These are phyloP conservation scores for Plodia interpunctella DNA, from an alignment of 1,140 invertebrate species.

Conservation along the genomic window DNA sequence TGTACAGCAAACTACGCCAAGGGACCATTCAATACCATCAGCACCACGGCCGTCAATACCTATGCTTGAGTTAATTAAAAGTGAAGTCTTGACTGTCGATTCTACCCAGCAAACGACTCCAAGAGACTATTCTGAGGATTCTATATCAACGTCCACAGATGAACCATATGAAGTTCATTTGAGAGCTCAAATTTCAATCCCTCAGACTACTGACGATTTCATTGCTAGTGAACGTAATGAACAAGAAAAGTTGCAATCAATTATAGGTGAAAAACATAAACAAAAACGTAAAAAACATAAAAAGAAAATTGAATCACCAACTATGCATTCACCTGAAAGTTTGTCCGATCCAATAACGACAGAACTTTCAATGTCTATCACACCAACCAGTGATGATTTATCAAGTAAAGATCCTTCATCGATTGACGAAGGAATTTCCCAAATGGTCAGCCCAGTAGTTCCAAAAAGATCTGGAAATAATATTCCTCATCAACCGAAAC, in stretches of 20 bases:
- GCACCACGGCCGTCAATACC: conserved; percentile 48
- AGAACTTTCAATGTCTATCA: conserved; percentile 63
- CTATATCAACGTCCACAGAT: conserved; percentile 72
- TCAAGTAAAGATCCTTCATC: conserved; percentile 65
- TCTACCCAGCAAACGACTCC: conserved; percentile 77
- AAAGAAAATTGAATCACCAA: conserved; percentile 56
- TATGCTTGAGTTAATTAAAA: conserved; percentile 27
- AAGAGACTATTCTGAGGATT: conserved; percentile 55
- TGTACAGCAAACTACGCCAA: conserved; percentile 54
- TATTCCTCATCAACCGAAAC: conserved; percentile 33
- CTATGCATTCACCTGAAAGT: conserved; percentile 60
- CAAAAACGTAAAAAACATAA: conserved; percentile 66
- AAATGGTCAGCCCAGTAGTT: conserved; percentile 41
- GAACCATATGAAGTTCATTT: conserved; percentile 82
- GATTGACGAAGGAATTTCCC: conserved; percentile 71
- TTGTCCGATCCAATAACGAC: conserved; percentile 74
- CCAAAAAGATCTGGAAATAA: conserved; percentile 24
- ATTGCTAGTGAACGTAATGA: conserved; percentile 52
- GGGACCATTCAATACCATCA: conserved; percentile 14
- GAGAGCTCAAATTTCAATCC: conserved; percentile 79
- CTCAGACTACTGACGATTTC: conserved; percentile 65
- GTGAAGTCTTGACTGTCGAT: conserved; percentile 55
- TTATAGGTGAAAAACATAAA: conserved; percentile 58
- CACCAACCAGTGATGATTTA: conserved; percentile 65
- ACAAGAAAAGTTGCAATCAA: conserved; percentile 35